Percentiles rank a stretch among this genome's conserved stretches.
Conservation (phyloP, 2,113 vertebrate genomes). For the Psettodes erumei region DNA sequence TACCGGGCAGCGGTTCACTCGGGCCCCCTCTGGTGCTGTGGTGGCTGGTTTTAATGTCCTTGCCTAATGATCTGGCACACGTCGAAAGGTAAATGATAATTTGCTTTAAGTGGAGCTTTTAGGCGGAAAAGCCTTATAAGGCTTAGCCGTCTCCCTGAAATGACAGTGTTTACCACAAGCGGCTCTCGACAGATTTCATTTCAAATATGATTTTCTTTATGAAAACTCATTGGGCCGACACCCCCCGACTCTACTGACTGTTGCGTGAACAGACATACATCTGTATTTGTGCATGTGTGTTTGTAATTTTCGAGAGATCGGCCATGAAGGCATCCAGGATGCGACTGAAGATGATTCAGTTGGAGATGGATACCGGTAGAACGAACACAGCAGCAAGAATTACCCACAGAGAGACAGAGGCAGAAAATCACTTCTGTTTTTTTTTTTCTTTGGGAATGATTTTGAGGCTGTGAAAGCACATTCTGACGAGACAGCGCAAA, state of each 20-base stretch:
- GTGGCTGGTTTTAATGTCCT: slow-evolving; percentile 86
- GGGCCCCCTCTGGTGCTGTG: slow-evolving; percentile 82
- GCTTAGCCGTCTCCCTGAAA: slow-evolving; percentile 75
- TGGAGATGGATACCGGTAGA: slow-evolving; percentile 40
- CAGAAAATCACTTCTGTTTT: slow-evolving; percentile 49
- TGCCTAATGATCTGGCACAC: slow-evolving; percentile 87
- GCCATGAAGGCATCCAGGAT: slow-evolving; percentile 54
- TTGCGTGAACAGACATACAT: slow-evolving; percentile 44
- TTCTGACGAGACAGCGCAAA: slow-evolving; percentile 72
- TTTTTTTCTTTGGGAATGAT: slow-evolving; percentile 43
- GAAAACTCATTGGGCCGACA: slow-evolving; percentile 51
- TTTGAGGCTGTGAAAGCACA: slow-evolving; percentile 71
- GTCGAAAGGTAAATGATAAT: slow-evolving; percentile 86
- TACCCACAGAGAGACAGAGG: slow-evolving; percentile 47
- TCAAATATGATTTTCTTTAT: slow-evolving; percentile 73
- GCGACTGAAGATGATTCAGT: slow-evolving; percentile 75
- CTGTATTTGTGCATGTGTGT: slow-evolving; percentile 28
- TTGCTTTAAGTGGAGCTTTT: slow-evolving; percentile 87
- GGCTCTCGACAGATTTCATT: slow-evolving; percentile 74
- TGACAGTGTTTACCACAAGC: slow-evolving; percentile 69
- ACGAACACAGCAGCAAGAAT: slow-evolving; percentile 62
- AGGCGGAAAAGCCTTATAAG: slow-evolving; percentile 81
- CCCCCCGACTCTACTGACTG: slow-evolving; percentile 40
- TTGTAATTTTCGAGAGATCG: slow-evolving; percentile 62
- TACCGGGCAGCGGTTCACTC: slow-evolving; percentile 80